Percentiles rank a stretch among this genome's conserved stretches.
Conservation (phyloP, 2,797 vertebrate species). For the Rhabdophis nuchalis region DNA sequence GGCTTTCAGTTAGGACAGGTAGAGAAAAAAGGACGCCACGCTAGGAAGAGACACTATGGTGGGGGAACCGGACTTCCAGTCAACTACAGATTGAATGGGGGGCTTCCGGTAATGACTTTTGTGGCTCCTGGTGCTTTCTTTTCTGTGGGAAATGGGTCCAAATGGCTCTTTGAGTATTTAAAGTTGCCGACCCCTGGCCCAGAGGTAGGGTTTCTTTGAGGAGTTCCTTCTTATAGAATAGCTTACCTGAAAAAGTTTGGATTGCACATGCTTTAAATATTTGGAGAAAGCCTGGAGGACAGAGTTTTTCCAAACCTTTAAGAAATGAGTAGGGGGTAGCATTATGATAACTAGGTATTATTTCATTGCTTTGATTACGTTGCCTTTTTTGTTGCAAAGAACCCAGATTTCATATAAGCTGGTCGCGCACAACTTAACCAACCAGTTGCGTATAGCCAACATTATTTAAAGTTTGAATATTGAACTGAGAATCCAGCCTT, state of each 20-base stretch:
- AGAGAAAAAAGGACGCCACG: too few species aligned
- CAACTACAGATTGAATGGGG: too few species aligned
- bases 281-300: background rate
- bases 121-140: too few species aligned
- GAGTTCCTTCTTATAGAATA: background rate
- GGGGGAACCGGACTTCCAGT: too few species aligned
- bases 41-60: too few species aligned
- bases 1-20: too few species aligned
- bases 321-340: background rate
- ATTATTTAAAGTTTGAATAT: background rate
- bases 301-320: background rate
- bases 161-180: too few species aligned
- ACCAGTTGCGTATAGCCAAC: background rate
- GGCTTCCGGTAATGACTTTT: too few species aligned
- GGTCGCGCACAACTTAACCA: background rate
- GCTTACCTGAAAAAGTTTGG: background rate
- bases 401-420: background rate
- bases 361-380: background rate
- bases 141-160: too few species aligned
- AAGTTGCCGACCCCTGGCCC: too few species aligned
- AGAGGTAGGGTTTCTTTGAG: background rate
- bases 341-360: background rate
- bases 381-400: background rate
- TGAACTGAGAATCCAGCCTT: background rate
- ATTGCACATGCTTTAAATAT: background rate